Evolutionary conservation across 2,797 vertebrate genomes (phyloP).

Genomic region (Intellagama lesueurii): DNA sequence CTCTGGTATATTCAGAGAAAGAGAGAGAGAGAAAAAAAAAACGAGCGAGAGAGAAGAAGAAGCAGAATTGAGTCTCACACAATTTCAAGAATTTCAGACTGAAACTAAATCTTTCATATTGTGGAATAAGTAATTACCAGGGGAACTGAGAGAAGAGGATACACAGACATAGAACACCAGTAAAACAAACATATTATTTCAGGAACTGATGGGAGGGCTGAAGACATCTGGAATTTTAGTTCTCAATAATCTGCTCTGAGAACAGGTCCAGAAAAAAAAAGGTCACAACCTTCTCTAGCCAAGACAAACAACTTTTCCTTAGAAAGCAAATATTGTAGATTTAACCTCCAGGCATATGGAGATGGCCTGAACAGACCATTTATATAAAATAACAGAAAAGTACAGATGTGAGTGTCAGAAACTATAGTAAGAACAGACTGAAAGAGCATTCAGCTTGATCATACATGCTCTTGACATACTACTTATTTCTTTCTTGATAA

Average conservation of each 20-base stretch:
- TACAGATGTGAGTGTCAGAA: not conserved
- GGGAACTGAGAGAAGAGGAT: not conserved
- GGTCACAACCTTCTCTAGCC: not conserved
- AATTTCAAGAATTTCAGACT: not conserved
- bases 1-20: not conserved
- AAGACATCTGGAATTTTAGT: slow-evolving; percentile 40
- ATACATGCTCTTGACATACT: not conserved
- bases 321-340: not conserved
- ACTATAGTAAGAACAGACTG: not conserved
- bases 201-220: not conserved
- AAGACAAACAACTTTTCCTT: slow-evolving; percentile 12
- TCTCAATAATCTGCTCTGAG: not conserved
- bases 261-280: not conserved
- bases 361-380: not conserved
- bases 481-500: not conserved
- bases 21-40: not conserved
- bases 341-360: not conserved
- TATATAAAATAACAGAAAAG: not conserved
- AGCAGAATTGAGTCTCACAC: not conserved
- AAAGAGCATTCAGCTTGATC: not conserved
- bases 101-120: not conserved
- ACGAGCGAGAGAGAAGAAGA: not conserved
- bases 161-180: not conserved
- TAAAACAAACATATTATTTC: not conserved
- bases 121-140: not conserved